Conservation (phyloP, 1,140 invertebrate species). For the Drosophila pandora region DNA sequence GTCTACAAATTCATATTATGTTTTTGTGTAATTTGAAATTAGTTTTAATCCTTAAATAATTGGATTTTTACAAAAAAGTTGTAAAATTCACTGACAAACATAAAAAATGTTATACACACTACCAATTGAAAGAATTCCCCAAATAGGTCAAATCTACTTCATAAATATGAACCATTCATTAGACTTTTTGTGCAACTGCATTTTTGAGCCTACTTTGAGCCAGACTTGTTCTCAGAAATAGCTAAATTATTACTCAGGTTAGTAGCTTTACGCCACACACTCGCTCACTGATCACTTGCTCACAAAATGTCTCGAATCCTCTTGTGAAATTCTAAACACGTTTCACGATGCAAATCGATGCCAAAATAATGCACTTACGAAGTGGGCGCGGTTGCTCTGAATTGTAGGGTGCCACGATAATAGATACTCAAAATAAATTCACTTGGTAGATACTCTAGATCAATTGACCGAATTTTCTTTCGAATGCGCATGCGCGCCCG, state of each 20-base stretch:
- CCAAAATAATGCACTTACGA: conserved; percentile 65
- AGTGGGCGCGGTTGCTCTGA: conserved; percentile 32
- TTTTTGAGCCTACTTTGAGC: background rate
- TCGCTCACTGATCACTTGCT: conserved; percentile 8
- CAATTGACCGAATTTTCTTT: conserved; percentile 11
- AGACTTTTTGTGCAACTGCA: background rate
- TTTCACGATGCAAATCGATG: conserved; percentile 32
- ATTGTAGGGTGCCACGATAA: conserved; percentile 9
- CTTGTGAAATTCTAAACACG: conserved; percentile 75
- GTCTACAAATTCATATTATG: too few species aligned
- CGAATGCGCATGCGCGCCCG: conserved; percentile 69
- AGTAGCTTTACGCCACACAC: conserved; percentile 25
- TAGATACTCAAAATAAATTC: conserved; percentile 1
- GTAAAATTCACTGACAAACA: background rate
- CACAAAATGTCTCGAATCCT: conserved; percentile 5
- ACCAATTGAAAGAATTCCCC: background rate
- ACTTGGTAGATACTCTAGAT: conserved; percentile 21
- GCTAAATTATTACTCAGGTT: background rate
- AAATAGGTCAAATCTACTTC: background rate
- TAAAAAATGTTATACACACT: background rate
- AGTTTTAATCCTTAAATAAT: too few species aligned
- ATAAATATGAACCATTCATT: background rate
- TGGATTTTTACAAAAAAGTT: too few species aligned
- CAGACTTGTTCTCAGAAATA: conserved; percentile 14
- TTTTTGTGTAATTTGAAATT: too few species aligned